Conservation (phyloP, 2,113 vertebrate genomes). For the Meleagris gallopavo region DNA sequence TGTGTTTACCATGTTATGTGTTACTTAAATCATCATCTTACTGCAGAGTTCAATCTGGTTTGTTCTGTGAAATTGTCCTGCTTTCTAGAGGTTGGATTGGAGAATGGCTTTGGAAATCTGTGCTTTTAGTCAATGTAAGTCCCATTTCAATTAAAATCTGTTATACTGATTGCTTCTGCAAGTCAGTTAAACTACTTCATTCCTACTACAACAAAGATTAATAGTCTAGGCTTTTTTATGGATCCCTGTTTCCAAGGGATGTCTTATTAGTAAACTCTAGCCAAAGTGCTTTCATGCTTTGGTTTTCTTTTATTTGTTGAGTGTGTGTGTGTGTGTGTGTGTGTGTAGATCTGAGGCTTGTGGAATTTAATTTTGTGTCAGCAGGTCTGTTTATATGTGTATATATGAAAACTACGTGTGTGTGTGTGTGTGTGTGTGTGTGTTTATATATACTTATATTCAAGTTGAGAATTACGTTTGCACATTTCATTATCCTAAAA, state of each 20-base stretch:
- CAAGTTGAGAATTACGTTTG: neutral
- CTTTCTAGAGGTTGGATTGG: neutral
- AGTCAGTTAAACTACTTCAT: neutral
- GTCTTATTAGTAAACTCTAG: neutral
- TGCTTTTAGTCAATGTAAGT: neutral
- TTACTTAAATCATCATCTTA: neutral
- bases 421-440: too few species aligned
- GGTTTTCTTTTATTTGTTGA: neutral
- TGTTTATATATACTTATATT: too few species aligned
- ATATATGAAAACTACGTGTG: too few species aligned
- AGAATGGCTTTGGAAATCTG: neutral
- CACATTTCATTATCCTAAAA: neutral
- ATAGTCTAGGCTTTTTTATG: neutral
- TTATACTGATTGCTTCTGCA: neutral
- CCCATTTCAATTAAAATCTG: neutral
- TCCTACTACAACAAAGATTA: neutral
- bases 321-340: too few species aligned
- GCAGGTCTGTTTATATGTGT: neutral
- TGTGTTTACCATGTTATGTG: fast-evolving
- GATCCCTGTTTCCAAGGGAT: neutral
- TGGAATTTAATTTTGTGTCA: neutral
- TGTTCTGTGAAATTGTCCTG: neutral
- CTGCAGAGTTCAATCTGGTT: neutral
- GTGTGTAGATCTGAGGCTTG: neutral
- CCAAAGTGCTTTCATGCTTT: neutral